Base-by-base conservation (phyloP, 2,113 vertebrate species). In the Tretioscincus oriximinensis region DNA sequence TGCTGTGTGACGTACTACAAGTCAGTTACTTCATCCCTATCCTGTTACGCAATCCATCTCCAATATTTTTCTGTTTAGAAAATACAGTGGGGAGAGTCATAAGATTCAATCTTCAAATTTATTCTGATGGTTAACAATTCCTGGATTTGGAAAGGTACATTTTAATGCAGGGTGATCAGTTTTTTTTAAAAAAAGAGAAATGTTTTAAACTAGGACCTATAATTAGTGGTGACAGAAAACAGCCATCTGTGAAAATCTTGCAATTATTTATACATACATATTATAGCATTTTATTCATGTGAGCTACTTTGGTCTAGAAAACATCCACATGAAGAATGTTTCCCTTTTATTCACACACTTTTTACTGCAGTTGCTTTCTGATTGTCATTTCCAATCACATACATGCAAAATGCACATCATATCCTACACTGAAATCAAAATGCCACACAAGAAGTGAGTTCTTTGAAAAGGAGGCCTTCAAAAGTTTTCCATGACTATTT, bases 1-100 rank as follows among this genome's bases (percentile, higher is more conserved):
- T 9, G 21, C 11, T 12, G 31, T 35, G 22, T 14, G 12, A 7
- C 49, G 67, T 5, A 9, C 35, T 7, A 22, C 28, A 35, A 11
- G 54, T n/a, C 65, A 68, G 22, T 26, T 54, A 67, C 20, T 20
- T 35, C n/a, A 68, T 29, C 26, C 26, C 41, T 47, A 65, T n/a
- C 61, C 18, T 49, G n/a, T 22, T 77, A 21, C 35, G 9, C 21
- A 54, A 58, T 47, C 54, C 9, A 49, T 66, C 54, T 20, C 12
- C 22, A 26, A 54, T 66, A 14, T 87, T 63, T 84, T 73, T 82
- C 45, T 77, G 88, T 90, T 81, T 87, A 68, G 86, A 76, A 78
- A 81, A 83, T 80, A 85, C 69, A 81, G 16, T 58, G 83, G 22
- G 26, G 82, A 89, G 82, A 54, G 85, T 82, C 86, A 81, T 78